These are phyloP conservation scores for Ginglymostoma cirratum DNA, from an alignment of 2,113 vertebrate genomes.

Conservation along the genomic window DNA sequence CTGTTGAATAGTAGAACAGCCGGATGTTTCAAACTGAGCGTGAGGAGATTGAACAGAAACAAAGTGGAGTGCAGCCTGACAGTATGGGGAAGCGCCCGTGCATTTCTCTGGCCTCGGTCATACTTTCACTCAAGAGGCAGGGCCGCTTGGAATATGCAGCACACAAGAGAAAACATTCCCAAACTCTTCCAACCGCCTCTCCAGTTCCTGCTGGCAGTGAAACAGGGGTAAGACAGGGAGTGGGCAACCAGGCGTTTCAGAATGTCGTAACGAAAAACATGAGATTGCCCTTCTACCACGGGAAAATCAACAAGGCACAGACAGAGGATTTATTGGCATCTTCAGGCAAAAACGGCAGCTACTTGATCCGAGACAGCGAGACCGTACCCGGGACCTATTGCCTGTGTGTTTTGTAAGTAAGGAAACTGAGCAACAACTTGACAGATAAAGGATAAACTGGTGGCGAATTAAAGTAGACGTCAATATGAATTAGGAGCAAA, in stretches of 20 bases:
- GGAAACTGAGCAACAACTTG: background rate
- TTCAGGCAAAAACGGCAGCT: conserved; percentile 56
- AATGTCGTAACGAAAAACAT: background rate
- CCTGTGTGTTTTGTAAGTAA: conserved; percentile 59
- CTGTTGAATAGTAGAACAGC: background rate
- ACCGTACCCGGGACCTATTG: conserved; percentile 52
- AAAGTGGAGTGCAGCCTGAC: background rate
- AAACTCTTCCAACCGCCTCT: background rate
- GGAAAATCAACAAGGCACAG: conserved; percentile 48
- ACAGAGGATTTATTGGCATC: conserved; percentile 53
- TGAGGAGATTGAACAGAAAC: background rate
- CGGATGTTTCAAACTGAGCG: background rate
- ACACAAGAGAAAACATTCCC: background rate
- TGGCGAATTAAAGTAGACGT: no score
- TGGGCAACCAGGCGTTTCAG: background rate
- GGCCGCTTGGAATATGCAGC: background rate
- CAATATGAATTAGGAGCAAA: no score
- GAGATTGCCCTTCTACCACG: conserved; percentile 49
- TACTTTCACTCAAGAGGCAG: background rate
- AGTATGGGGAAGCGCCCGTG: background rate
- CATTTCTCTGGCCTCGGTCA: background rate
- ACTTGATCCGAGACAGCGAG: conserved; percentile 57
- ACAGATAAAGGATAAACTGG: no score
- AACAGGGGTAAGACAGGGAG: background rate
- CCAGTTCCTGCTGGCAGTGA: background rate